Evolutionary conservation across 1,140 invertebrate species (phyloP), one percentile per base, ranked within the genome.

Genomic region (Cyclargus thomasi): DNA sequence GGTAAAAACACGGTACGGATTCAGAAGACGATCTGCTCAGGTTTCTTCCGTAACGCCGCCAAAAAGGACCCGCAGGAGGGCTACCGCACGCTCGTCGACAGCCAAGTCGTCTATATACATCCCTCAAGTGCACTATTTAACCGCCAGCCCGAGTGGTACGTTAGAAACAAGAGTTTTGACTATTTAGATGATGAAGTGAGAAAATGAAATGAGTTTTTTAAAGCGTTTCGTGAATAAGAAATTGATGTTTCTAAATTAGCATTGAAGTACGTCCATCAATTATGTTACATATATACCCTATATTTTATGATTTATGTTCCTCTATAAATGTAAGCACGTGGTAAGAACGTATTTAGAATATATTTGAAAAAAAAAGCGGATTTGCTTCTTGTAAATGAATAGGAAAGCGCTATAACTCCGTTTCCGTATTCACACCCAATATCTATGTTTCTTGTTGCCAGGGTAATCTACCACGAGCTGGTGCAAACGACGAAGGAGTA

Each of bases 51-150:
- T 66, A 99, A 99, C 91, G 98, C 98, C 1, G 98, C 98, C 0
- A 99, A 99, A 88, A 99, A 99, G 85, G 99, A 99, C 93, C 98
- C 98, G 0, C 98, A 99, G 86, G 99, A 99, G 92, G 99, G 99
- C 0, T 99, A 99, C 85, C 91, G 98, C 65, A 99, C 99, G 0
- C 91, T 99, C 1, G 98, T 99, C 0, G 98, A 99, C 86, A 97
- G 97, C 70, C 98, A 99, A 91, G 97, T 99, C 1, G 98, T 99
- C 0, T 99, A 99, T 81, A 99, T 99, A 82, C 99, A 99, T 93
- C 99, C 99, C 0, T 99, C 97, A 0, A 99, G 97, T 90, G 97
- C 98, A 0, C 90, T 99, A 0, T 99, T 99, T 81, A 99, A 99
- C 87, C 91, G 98, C 70, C 98, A 99, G 87, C 99, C 99, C 0